These are phyloP conservation scores for Nowickia ferox DNA, from an alignment of 2,888 invertebrate genomes.

Conservation along the genomic window DNA sequence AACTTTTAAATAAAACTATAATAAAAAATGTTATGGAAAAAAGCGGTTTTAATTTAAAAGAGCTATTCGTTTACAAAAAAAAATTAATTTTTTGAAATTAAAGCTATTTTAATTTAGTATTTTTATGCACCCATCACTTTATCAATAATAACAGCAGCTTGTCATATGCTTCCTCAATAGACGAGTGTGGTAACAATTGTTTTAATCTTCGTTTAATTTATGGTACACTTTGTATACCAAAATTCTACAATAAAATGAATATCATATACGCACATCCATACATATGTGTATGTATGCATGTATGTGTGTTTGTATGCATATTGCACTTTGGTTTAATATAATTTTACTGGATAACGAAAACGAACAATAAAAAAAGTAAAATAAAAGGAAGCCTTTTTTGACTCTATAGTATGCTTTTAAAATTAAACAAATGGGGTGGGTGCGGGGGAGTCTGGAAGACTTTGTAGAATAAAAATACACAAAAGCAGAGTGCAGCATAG, in stretches of 20 bases:
- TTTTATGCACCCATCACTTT: not conserved
- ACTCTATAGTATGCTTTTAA: conserved; percentile 19
- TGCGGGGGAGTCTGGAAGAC: conserved; percentile 17
- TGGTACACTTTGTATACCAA: conserved; percentile 12
- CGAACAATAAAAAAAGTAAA: conserved; percentile 28
- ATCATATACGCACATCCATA: not conserved
- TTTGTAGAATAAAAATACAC: not conserved
- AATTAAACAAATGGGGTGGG: conserved; percentile 23
- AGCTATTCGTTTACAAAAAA: too few relatives aligned
- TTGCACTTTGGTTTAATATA: conserved; percentile 51
- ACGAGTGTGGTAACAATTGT: conserved; percentile 4
- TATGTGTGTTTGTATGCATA: not conserved
- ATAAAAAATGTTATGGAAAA: too few relatives aligned
- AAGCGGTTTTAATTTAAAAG: too few relatives aligned
- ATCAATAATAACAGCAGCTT: conserved; percentile 2
- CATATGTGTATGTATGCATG: not conserved
- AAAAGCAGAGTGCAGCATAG: not conserved
- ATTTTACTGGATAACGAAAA: conserved; percentile 17
- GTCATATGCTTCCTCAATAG: conserved; percentile 11
- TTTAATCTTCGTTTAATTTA: conserved; percentile 45
- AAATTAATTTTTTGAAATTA: too few relatives aligned
- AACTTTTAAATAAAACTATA: too few relatives aligned
- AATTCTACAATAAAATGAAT: not conserved
- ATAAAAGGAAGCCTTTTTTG: not conserved
- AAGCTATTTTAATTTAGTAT: not conserved